Base-by-base conservation (phyloP, 2,797 vertebrate species). In the Neosilurus hyrtlii region DNA sequence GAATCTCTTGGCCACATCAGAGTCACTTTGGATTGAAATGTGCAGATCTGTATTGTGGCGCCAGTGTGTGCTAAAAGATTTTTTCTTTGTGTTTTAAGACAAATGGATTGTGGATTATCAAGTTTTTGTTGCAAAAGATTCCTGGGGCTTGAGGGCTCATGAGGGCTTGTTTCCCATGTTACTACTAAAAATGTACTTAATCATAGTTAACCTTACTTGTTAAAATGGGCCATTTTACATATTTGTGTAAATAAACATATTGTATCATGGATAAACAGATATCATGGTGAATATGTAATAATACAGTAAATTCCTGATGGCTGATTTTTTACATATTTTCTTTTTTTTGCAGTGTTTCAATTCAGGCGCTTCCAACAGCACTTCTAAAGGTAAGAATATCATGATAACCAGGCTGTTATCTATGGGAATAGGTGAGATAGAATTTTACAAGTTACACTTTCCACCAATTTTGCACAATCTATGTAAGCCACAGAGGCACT, bases 381-480 rank as follows among this genome's bases (percentile, higher is more conserved):
- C 93, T 77, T 86, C 88, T 75, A 90, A 90, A 94, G 94, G 94
- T 95, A 93, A 91, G 90, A 85, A 76, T 71, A 71, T 65, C 8
- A 77, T 7, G 20, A 30, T 65, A 35, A 61, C 15, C 18, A 49
- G 35, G 3, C 7, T 54, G 22, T 72, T 22, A 52, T 5, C 9
- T 67, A 6, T 74, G 26, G 57, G 24, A 57, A 59, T 61, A 22
- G 20, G 56, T 20, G 37, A 16, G 20, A 16, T 9, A 73, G 2
- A 24, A 30, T 16, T 73, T 30, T 24, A 37, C 37, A 76, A 2
- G 59, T 11, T 76, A 37, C 10, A 59, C 49, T 26, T 16, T 57
- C 4, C 9, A 22, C 54, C 9, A 20, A 22, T 20, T 10, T 3
- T 43, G 24, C 54, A 59, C 51, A 73, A 6, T 4, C 6, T 24